These are phyloP conservation scores for Phania funesta DNA, from an alignment of 2,888 invertebrate genomes.

Conservation along the genomic window DNA sequence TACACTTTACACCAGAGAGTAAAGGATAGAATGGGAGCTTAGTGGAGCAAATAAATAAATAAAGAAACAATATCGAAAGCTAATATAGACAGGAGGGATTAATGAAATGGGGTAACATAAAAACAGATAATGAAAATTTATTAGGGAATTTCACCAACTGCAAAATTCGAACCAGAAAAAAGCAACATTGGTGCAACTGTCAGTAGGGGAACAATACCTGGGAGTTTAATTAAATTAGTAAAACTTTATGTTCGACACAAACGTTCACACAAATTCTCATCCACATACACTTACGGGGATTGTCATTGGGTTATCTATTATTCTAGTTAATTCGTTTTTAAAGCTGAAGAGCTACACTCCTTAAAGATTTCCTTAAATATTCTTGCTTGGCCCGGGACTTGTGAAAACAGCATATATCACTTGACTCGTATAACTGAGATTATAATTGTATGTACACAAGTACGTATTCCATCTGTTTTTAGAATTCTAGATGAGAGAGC, in stretches of 20 bases:
- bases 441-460: too few relatives aligned
- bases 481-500: too few relatives aligned
- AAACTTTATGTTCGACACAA: slow-evolving; percentile 12
- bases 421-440: too few relatives aligned
- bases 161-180: not conserved
- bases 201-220: slow-evolving; percentile 24
- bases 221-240: slow-evolving; percentile 33
- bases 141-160: not conserved
- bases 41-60: not conserved
- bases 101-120: slow-evolving; percentile 38
- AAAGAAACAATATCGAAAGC: slow-evolving; percentile 38
- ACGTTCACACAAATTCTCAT: not conserved
- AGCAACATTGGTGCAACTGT: not conserved
- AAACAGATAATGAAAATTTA: slow-evolving; percentile 44
- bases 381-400: too few relatives aligned
- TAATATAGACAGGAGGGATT: slow-evolving; percentile 50
- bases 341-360: too few relatives aligned
- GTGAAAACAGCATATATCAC: too few relatives aligned
- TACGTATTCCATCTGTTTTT: too few relatives aligned
- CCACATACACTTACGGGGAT: not conserved
- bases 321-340: too few relatives aligned
- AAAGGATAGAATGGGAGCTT: not conserved
- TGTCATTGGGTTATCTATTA: too few relatives aligned
- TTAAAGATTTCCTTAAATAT: too few relatives aligned
- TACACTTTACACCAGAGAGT: not conserved